Evolutionary conservation across 2,888 invertebrate species (phyloP).

Genomic region (Amorpha juglandis): DNA sequence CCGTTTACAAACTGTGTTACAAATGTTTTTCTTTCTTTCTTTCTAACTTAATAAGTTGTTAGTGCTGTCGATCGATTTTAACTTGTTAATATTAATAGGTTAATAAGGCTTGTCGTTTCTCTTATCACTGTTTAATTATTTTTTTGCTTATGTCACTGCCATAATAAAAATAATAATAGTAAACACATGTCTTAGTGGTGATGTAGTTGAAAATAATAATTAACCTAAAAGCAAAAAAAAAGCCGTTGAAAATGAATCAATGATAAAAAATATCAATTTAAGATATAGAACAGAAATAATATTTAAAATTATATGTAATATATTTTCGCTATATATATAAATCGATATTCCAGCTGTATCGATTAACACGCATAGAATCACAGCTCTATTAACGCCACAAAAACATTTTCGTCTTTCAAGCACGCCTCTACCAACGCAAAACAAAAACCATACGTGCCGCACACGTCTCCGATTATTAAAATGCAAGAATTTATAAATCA

Average conservation of each 20-base stretch:
- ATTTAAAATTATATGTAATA: neutral
- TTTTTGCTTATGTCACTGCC: neutral
- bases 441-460: slow-evolving; percentile 19
- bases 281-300: no score
- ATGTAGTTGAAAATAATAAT: no score
- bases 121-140: neutral
- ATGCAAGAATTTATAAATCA: slow-evolving; percentile 36
- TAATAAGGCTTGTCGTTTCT: neutral
- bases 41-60: no score
- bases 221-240: no score
- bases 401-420: slow-evolving; percentile 19
- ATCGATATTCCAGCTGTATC: slow-evolving; percentile 6
- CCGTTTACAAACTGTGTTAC: no score
- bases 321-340: no score
- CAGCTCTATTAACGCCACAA: slow-evolving; percentile 24
- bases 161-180: no score
- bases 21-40: no score
- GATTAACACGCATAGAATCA: slow-evolving; percentile 1
- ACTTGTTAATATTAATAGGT: neutral
- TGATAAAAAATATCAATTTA: neutral
- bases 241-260: no score
- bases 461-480: slow-evolving; percentile 27
- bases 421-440: neutral
- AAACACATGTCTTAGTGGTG: no score
- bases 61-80: no score